phyloP scores from a whole-genome alignment of 37 sponge, comb jelly and placozoan genomes.

The Cliona cf. orientalis region DNA sequence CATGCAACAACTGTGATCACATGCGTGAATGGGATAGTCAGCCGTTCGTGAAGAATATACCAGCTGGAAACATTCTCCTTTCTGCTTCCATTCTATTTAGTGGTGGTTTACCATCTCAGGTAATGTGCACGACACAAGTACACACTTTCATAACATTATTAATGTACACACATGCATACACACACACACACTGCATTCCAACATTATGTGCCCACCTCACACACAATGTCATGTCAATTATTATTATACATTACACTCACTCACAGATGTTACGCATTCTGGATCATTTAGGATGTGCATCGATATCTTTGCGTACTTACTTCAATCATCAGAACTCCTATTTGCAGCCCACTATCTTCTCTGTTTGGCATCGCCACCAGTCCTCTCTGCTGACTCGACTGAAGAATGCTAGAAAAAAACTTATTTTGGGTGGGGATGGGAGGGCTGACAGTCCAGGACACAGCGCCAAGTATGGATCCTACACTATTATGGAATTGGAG shows the following conservation, averaged over 20 bases:
- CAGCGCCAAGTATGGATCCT: conserved; percentile 51
- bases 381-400: conserved; percentile 10
- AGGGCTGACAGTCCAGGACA: conserved; percentile 69
- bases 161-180: too few relatives aligned
- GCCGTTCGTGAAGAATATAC: conserved; percentile 33
- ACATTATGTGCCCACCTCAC: too few relatives aligned
- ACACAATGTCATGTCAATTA: too few relatives aligned
- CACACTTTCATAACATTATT: too few relatives aligned
- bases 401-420: conserved; percentile 1
- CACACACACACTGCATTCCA: too few relatives aligned
- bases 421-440: conserved; percentile 63
- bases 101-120: conserved; percentile 59
- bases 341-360: conserved; percentile 31
- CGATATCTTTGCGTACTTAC: conserved; percentile 40
- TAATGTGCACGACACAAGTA: too few relatives aligned
- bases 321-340: conserved; percentile 54
- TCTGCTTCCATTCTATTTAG: conserved; percentile 53
- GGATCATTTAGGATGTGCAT: conserved; percentile 3
- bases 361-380: conserved; percentile 42
- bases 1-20: conserved; percentile 15
- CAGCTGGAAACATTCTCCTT: conserved; percentile 58
- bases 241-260: too few relatives aligned
- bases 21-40: conserved; percentile 48
- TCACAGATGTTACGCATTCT: conserved; percentile 42
- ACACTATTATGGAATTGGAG: conserved; percentile 33